Percentiles rank a stretch among this genome's conserved stretches.
These are phyloP conservation scores for Procambarus virginalis DNA, from an alignment of 1,140 invertebrate genomes.

Conservation along the genomic window DNA sequence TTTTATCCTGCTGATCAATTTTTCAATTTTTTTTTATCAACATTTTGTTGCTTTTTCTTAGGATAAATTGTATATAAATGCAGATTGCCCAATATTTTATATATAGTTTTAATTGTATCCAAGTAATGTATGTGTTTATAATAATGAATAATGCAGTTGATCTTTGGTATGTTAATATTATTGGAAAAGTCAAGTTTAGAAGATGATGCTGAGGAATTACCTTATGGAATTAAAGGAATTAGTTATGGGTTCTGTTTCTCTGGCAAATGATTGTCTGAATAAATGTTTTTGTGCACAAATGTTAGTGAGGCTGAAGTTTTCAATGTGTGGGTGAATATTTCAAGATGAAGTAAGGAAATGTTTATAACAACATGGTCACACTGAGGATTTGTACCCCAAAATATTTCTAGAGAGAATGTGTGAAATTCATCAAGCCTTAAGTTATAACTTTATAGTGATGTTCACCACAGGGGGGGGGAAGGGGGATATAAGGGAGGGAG, in stretches of 20 bases:
- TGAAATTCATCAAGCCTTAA: slow-evolving; percentile 17
- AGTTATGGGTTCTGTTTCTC: slow-evolving; percentile 58
- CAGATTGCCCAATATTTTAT: slow-evolving; percentile 63
- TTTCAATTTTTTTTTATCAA: slow-evolving; percentile 35
- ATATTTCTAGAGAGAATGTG: neutral
- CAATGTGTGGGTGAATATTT: slow-evolving; percentile 53
- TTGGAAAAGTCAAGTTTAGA: slow-evolving; percentile 60
- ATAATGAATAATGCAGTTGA: slow-evolving; percentile 60
- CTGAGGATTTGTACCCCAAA: slow-evolving; percentile 37
- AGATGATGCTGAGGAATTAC: slow-evolving; percentile 52
- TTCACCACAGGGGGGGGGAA: neutral
- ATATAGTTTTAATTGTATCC: slow-evolving; percentile 64
- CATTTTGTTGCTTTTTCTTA: slow-evolving; percentile 42
- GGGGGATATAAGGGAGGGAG: too few species aligned
- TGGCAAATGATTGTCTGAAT: slow-evolving; percentile 41
- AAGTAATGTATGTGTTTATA: slow-evolving; percentile 57
- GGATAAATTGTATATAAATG: slow-evolving; percentile 57
- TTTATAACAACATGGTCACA: slow-evolving; percentile 49
- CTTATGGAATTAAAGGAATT: too few species aligned
- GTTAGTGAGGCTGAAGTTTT: slow-evolving; percentile 60
- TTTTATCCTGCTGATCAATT: slow-evolving; percentile 49
- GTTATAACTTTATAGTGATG: neutral
- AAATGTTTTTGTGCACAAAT: slow-evolving; percentile 64
- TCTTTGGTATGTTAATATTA: slow-evolving; percentile 63
- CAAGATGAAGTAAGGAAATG: slow-evolving; percentile 50